Evolutionary conservation across 2,113 vertebrate species (phyloP), one percentile per base, ranked within the genome.

Genomic region (Datnioides undecimradiatus): DNA sequence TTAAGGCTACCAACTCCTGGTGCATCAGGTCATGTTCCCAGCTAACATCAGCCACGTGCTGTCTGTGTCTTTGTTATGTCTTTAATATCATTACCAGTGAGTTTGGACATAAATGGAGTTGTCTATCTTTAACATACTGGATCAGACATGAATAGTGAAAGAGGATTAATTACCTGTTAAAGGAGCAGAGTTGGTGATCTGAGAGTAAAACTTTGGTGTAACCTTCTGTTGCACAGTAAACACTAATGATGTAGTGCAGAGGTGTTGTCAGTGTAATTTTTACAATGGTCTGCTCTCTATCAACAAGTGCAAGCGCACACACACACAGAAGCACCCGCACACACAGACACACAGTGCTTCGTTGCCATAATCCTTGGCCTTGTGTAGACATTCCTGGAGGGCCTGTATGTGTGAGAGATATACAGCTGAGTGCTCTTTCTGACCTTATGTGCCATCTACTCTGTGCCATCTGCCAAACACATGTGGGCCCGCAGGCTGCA

Each of bases 401-500:
- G 64, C 49, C 46, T 87, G 77, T 76, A 79, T 88, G 71, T 87
- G 81, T 87, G 71, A 81, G 83, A 90, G 80, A 90, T 87, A 84
- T 85, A 87, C 91, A 91, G 87, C 91, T 86, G 82, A 84, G 66
- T 65, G 90, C 82, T 86, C 86, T 63, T 55, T 71, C 69, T 84
- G 90, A 91, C 88, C 90, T 82, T 33, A 34, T 85, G 80, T 92
- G 87, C 91, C 91, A 90, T 89, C 76, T 31, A 73, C 76, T 86
- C 45, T 17, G 65, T 92, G 87, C 89, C 91, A 91, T 94, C 94
- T 94, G 92, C 87, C 85, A 67, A 79, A 83, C 93, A 93, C 76
- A 90, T 93, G 91, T 89, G 52, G 78, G 74, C 77, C 77, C 46
- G 1, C 2, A 5, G 74, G 76, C 71, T 73, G 73, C 79, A 46